Base-by-base conservation (phyloP, 2,888 invertebrate genomes). In the Seladonia tumulorum region DNA sequence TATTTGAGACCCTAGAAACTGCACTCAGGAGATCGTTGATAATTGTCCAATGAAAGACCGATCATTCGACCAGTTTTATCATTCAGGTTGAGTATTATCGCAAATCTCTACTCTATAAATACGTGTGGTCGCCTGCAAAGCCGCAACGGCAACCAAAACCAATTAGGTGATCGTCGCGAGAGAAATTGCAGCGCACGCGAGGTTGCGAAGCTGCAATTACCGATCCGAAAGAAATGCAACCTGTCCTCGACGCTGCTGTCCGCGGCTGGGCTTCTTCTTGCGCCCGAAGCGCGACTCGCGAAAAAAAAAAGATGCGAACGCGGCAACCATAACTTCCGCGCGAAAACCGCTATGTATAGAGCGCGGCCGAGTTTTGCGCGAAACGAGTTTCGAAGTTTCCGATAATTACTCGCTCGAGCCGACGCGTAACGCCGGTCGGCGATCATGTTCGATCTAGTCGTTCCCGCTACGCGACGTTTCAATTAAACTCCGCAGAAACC, bases 131-230 rank as follows among this genome's bases (percentile, higher is more conserved):
- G 35, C 35, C 14, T 14, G 0, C 14, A 5, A 16, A 60, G 25
- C 60, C 25, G n/a, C 60, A 25, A 49, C 16, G 18, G 18, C 49
- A 49, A 60, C 60, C 22, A 14, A 80, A 53, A 72, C 73, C 84
- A 89, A 90, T 92, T 92, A 89, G 91, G 90, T 91, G 93, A 5
- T 92, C 88, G 87, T 85, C 79, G 68, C 74, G 78, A 74, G 83
- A 79, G 82, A 70, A 83, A 85, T 86, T 74, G 76, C 84, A 35
- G 18, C 70, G 77, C 88, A 88, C 88, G 89, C 90, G 91, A 89
- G 86, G 88, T 82, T 87, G 87, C 81, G 80, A 82, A 72, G 47
- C 66, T 45, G 76, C 86, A 92, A 93, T 91, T 93, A 92, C 92
- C 91, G 89, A 83, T 79, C 75, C 88, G 81, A 70, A 78, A 87